Conservation (phyloP, 2,797 vertebrate species). For the Fistularia commersonii region DNA sequence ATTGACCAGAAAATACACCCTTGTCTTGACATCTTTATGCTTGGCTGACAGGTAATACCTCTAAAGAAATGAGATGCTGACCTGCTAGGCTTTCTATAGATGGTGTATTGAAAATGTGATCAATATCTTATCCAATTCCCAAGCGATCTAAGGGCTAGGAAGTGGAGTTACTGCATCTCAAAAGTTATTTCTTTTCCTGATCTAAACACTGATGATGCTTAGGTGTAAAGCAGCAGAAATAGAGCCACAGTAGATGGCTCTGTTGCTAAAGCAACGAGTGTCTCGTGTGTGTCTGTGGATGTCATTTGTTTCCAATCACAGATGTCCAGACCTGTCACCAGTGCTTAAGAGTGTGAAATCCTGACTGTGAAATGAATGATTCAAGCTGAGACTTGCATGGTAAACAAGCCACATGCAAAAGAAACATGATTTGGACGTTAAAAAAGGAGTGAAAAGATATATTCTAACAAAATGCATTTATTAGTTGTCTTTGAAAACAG, state of each 20-base stretch:
- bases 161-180: not conserved
- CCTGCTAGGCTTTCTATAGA: not conserved
- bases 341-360: too few relatives aligned
- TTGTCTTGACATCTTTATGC: slow-evolving; percentile 15
- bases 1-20: slow-evolving; percentile 6
- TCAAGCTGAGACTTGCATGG: not conserved
- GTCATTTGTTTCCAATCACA: not conserved
- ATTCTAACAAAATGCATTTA: too few relatives aligned
- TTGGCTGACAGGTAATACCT: slow-evolving; percentile 7
- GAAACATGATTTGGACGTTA: not conserved
- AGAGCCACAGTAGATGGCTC: too few relatives aligned
- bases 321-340: too few relatives aligned
- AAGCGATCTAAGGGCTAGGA: not conserved
- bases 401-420: not conserved
- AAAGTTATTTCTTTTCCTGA: not conserved
- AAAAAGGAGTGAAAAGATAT: too few relatives aligned
- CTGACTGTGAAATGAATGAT: too few relatives aligned
- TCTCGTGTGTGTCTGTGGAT: too few relatives aligned
- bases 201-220: slow-evolving; percentile 1
- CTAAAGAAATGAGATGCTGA: slow-evolving; percentile 7
- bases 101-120: not conserved
- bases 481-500: too few relatives aligned
- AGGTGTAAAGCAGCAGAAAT: not conserved
- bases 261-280: too few relatives aligned
- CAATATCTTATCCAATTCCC: slow-evolving; percentile 1